Percentiles rank a stretch among this genome's conserved stretches.
phyloP scores from a whole-genome alignment of 2,888 invertebrate species.

The Leptogaster cylindrica region DNA sequence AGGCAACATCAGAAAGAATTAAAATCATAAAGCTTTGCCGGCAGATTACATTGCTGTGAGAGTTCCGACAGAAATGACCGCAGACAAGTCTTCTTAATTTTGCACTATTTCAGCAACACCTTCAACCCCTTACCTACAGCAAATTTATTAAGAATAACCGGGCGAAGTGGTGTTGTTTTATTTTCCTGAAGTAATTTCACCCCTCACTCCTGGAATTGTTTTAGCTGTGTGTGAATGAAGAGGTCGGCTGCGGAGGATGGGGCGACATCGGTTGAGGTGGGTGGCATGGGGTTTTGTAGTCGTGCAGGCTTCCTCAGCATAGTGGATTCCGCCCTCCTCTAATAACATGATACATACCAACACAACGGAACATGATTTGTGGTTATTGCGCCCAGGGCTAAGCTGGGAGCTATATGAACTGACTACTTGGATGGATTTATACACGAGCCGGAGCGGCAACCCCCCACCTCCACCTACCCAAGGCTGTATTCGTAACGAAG shows the following conservation, averaged over 20 bases:
- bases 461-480: conserved; percentile 32
- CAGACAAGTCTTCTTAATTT: no score
- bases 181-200: conserved; percentile 32
- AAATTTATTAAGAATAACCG: conserved; percentile 37
- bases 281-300: not conserved
- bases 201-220: not conserved
- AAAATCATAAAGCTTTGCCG: conserved; percentile 11
- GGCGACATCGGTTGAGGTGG: no score
- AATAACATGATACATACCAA: conserved; percentile 35
- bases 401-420: conserved; percentile 45
- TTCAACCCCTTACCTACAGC: not conserved
- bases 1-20: conserved; percentile 11
- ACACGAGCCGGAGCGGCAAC: conserved; percentile 29
- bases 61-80: no score
- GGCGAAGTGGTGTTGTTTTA: conserved; percentile 35
- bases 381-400: conserved; percentile 43
- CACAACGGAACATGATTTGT: conserved; percentile 42
- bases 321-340: conserved; percentile 5
- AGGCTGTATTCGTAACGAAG: conserved; percentile 15
- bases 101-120: no score
- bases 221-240: not conserved
- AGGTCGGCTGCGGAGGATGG: not conserved
- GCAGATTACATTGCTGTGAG: no score
- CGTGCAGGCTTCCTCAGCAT: conserved; percentile 14
- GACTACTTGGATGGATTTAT: conserved; percentile 48